Percentiles rank a stretch among this genome's conserved stretches.
phyloP scores from a whole-genome alignment of 2,888 invertebrate species.

The Parascotia fuliginaria region DNA sequence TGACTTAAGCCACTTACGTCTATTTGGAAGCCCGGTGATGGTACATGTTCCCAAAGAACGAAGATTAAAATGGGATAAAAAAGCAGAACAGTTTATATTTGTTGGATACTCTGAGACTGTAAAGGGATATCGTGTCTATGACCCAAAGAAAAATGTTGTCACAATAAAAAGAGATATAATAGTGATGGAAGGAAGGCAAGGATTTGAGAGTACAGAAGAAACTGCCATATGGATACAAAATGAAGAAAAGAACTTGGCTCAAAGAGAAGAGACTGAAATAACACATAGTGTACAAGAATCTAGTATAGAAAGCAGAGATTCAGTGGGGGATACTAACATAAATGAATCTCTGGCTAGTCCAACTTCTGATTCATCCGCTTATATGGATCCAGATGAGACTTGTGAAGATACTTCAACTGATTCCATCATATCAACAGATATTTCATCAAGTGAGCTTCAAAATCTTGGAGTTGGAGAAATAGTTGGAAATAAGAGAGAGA shows the following conservation, averaged over 20 bases:
- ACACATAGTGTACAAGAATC: background rate
- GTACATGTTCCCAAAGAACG: background rate
- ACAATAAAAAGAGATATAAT: slow-evolving; percentile 5
- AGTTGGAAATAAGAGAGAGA: slow-evolving; percentile 4
- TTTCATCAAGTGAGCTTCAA: slow-evolving; percentile 2
- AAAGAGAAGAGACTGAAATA: background rate
- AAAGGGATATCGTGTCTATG: background rate
- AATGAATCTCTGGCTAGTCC: background rate
- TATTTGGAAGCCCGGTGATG: background rate
- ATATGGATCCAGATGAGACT: slow-evolving; percentile 4
- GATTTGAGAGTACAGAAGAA: slow-evolving; percentile 10
- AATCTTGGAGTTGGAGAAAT: slow-evolving; percentile 4
- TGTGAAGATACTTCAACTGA: slow-evolving; percentile 2
- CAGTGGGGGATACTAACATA: slow-evolving; percentile 3
- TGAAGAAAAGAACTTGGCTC: background rate
- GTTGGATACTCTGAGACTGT: background rate
- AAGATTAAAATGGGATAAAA: background rate
- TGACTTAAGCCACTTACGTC: background rate
- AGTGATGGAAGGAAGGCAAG: slow-evolving; percentile 6
- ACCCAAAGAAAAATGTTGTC: slow-evolving; percentile 3
- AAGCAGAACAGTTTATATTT: background rate
- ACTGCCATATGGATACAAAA: slow-evolving; percentile 13
- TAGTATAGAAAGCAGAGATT: slow-evolving; percentile 6
- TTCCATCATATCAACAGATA: slow-evolving; percentile 5
- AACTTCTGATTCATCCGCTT: slow-evolving; percentile 1